Evolutionary conservation across 2,888 invertebrate species (phyloP), one percentile per base, ranked within the genome.

Genomic region (Lepidochitona cinerea): DNA sequence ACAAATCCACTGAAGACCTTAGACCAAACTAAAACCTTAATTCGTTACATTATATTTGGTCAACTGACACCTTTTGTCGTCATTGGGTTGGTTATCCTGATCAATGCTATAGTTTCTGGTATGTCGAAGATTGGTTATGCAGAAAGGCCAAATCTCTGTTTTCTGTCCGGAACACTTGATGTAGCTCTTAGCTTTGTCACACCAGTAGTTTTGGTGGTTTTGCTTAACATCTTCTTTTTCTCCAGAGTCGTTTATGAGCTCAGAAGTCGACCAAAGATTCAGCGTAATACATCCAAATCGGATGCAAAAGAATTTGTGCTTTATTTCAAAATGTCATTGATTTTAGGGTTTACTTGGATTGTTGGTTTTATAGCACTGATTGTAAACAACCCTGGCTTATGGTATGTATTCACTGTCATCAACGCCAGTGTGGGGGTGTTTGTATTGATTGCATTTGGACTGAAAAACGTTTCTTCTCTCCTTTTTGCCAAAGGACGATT

Each of bases 361-460:
- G 2, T 66, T 18, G 66, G 66, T 12, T 66, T 66, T 66, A 23
- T 66, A 18, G 66, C 66, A 36, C n/a, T 37, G 35, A 37, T 37
- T 18, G 37, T 32, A 1, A 35, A 66, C 37, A 14, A 14, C 2
- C 37, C 14, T 18, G 66, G 18, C 14, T 14, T 66, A n/a, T 66
- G 66, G 66, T 66, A 66, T 66, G 37, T 66, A 18, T 66, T 66
- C 66, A 66, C 37, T 4, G 35, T 35, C 14, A 37, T 66, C 4
- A 66, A 66, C 37, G 36, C 66, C 35, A 66, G 66, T 26, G 2
- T 37, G 35, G 66, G 66, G 1, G 29, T 66, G 37, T 66, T 66
- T 66, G 66, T 66, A 14, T 66, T 66, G 35, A 18, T 32, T 18
- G 14, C n/a, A 23, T 66, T 37, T 33, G 66, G 4, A 23, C 3